Conservation (phyloP, 2,888 invertebrate genomes). For the Sinotaia quadrata region DNA sequence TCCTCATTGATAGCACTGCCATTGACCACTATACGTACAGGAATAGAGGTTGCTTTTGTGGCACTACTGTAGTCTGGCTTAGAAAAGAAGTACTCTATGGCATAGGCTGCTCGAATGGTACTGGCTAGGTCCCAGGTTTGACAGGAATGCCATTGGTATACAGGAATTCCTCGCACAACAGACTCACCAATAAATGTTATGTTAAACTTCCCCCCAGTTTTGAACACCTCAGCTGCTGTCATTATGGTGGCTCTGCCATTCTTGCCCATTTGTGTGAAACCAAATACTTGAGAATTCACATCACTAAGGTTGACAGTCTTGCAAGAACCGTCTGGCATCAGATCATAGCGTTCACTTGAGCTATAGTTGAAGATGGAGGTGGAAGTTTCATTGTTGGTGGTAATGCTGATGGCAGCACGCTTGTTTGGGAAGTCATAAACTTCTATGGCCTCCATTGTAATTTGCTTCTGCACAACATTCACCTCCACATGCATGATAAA, state of each 20-base stretch:
- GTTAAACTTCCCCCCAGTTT: not conserved
- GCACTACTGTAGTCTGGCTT: slow-evolving; percentile 28
- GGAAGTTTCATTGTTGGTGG: slow-evolving; percentile 24
- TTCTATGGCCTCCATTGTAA: slow-evolving; percentile 32
- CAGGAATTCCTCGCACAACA: slow-evolving; percentile 35
- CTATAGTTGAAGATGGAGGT: slow-evolving; percentile 33
- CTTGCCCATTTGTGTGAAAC: not conserved
- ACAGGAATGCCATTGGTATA: slow-evolving; percentile 42
- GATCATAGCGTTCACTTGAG: slow-evolving; percentile 26
- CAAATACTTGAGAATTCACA: slow-evolving; percentile 14
- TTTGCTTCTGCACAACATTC: slow-evolving; percentile 30
- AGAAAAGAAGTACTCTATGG: slow-evolving; percentile 42
- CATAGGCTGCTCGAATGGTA: slow-evolving; percentile 30
- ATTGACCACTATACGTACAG: slow-evolving; percentile 46
- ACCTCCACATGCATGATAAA: slow-evolving; percentile 34
- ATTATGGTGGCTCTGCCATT: slow-evolving; percentile 10
- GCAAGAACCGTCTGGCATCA: slow-evolving; percentile 32
- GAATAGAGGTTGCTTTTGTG: slow-evolving; percentile 32
- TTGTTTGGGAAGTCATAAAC: slow-evolving; percentile 32
- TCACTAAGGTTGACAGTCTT: slow-evolving; percentile 17
- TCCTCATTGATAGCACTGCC: slow-evolving; percentile 39
- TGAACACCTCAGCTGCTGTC: slow-evolving; percentile 3
- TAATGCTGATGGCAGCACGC: slow-evolving; percentile 32
- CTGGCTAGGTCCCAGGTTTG: slow-evolving; percentile 17
- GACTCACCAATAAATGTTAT: slow-evolving; percentile 27